phyloP scores from a whole-genome alignment of 2,113 vertebrate species.

The Xyliphius kryptos region DNA sequence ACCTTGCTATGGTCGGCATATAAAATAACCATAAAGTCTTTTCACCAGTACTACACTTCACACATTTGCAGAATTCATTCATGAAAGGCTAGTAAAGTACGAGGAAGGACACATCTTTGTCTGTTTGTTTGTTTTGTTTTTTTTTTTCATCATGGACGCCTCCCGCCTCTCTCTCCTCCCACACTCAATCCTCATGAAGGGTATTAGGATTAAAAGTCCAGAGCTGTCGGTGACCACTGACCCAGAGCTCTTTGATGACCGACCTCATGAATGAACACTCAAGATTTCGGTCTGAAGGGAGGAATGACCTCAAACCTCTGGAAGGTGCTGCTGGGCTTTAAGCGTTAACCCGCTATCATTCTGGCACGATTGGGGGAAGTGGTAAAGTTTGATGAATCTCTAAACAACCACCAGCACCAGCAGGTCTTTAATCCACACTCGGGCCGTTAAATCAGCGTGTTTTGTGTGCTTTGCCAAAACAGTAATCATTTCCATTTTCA shows the following conservation, averaged over 20 bases:
- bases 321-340: constrained; percentile 47
- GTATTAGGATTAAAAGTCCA: constrained; percentile 54
- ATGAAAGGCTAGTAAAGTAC: constrained; percentile 9
- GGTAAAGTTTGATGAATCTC: constrained; percentile 1
- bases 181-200: constrained; percentile 43
- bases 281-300: constrained; percentile 45
- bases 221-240: constrained; percentile 51
- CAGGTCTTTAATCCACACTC: constrained; percentile 38
- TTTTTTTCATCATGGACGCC: constrained; percentile 35
- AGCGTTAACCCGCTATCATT: constrained; percentile 53
- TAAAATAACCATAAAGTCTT: no score
- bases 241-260: constrained; percentile 59
- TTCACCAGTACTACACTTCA: no score
- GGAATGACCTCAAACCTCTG: constrained; percentile 48
- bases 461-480: constrained; percentile 9
- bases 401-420: constrained; percentile 22
- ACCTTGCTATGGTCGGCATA: no score
- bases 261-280: constrained; percentile 49
- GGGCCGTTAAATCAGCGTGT: constrained; percentile 18
- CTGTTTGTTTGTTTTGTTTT: no score
- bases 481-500: constrained; percentile 30
- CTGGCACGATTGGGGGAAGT: constrained; percentile 12
- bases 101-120: constrained; percentile 38
- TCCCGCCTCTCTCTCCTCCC: constrained; percentile 25
- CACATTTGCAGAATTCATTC: no score